Evolutionary conservation across 2,888 invertebrate species (phyloP), one percentile per base, ranked within the genome.

Genomic region (Calameuta idolon): DNA sequence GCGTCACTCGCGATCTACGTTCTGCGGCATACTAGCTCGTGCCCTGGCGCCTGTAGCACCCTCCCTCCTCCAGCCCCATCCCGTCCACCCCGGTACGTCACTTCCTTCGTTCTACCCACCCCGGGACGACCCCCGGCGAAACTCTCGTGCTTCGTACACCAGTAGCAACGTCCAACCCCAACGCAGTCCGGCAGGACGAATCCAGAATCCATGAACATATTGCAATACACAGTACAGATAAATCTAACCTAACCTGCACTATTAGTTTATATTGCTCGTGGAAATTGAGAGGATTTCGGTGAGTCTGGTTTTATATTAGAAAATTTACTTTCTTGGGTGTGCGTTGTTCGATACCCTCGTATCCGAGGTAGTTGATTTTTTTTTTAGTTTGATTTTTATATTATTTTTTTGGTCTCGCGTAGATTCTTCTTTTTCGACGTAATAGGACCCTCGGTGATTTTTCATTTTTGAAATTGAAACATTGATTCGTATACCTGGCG

Each of bases 1-100:
- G 87, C 90, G 89, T 89, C 90, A 86, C 87, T 86, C 88, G 86
- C 90, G 89, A 89, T 85, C 90, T 89, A 86, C 89, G 90, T 86
- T 90, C 90, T 87, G 89, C 89, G 89, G 87, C 89, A 86, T 85
- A 91, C 91, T 91, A 90, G 90, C 88, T 87, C 83, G 85, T 86
- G 86, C 88, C 87, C 87, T 87, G 88, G 86, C 87, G 85, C 88
- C 86, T 87, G 84, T 82, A 81, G 84, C 80, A 76, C 78, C 78
- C 77, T 74, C 78, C 78, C 77, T 74, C 84, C 83, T 80, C 82
- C 55, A 23, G 2, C 76, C 83, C 83, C 77, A 75, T 74, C 69
- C 77, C 55, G 55, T 79, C 79, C 77, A 80, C 81, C 80, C 83
- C 82, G 83, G 79, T 78, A 80, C 82, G 79, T 81, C 79, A 81